These are phyloP conservation scores for Alviniconcha strummeri DNA, from an alignment of 2,888 invertebrate species.

Conservation along the genomic window DNA sequence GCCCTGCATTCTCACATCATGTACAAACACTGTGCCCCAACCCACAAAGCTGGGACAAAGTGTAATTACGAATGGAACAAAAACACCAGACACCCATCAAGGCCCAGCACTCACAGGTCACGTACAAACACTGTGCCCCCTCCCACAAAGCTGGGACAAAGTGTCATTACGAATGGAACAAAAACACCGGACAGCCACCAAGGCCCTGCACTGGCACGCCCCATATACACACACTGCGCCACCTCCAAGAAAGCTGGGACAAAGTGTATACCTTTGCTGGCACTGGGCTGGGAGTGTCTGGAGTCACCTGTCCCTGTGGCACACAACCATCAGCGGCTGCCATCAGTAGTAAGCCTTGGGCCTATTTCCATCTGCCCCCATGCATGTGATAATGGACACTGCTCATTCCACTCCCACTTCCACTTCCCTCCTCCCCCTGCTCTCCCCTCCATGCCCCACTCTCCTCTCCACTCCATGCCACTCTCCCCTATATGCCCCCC, in stretches of 20 bases:
- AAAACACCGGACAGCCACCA: neutral
- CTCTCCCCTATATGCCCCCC: no score
- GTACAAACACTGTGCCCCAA: no score
- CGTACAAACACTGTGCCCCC: no score
- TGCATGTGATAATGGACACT: neutral
- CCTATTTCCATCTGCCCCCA: neutral
- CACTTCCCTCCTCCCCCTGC: no score
- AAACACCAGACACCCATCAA: neutral
- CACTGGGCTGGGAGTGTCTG: neutral
- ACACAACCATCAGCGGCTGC: neutral
- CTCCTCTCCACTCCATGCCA: no score
- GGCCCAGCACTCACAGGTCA: no score
- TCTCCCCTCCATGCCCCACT: no score
- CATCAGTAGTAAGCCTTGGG: neutral
- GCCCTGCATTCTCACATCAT: no score
- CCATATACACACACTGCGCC: neutral
- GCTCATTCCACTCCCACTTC: neutral
- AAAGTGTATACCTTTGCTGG: conserved; percentile 26
- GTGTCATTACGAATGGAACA: neutral
- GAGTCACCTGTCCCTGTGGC: neutral
- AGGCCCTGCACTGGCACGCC: no score
- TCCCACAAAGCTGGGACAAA: no score
- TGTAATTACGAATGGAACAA: neutral
- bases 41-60: no score
- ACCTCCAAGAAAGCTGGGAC: conserved; percentile 3